Evolutionary conservation across 2,888 invertebrate species (phyloP), one percentile per base, ranked within the genome.

Genomic region (Temnothorax unifasciatus): DNA sequence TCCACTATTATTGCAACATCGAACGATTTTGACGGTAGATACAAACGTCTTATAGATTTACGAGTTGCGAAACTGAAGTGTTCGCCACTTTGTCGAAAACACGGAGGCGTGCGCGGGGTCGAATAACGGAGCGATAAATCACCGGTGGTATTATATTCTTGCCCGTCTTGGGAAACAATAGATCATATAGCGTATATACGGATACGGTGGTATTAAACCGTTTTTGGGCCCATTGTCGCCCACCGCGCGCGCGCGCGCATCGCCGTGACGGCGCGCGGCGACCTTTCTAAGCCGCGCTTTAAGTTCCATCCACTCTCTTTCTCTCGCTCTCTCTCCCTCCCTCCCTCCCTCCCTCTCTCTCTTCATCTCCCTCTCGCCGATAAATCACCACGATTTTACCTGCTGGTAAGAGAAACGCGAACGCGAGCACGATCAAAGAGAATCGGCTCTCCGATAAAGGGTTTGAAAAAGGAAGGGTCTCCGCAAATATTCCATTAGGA

Each of bases 71-170:
- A 66, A 86, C 88, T 88, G 88, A 91, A 91, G 88, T 86, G 90
- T 89, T 89, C 87, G 90, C 88, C 88, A 89, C 88, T 91, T 92
- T 83, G 90, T 83, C 88, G 83, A 77, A 83, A 87, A 84, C 77
- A 83, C 69, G 34, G 29, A 82, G 59, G 61, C 63, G 59, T 73
- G 71, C 77, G 38, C 68, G 76, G 50, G 83, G 73, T 73, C 85
- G 88, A 89, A 89, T 88, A 88, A 88, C 84, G 88, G 83, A 87
- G 82, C 85, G 84, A 90, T 88, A 87, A 89, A 89, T 89, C 89
- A 88, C 79, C n/a, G 34, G 82, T 75, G 34, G 84, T 82, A 85
- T 89, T 89, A 88, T 88, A 89, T 88, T 87, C 88, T 86, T 84
- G 83, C 85, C 85, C 86, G 84, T 89, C 89, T 84, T 81, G 61